Base-by-base conservation (phyloP, 2,888 invertebrate genomes). In the Drosophila sordidula region DNA sequence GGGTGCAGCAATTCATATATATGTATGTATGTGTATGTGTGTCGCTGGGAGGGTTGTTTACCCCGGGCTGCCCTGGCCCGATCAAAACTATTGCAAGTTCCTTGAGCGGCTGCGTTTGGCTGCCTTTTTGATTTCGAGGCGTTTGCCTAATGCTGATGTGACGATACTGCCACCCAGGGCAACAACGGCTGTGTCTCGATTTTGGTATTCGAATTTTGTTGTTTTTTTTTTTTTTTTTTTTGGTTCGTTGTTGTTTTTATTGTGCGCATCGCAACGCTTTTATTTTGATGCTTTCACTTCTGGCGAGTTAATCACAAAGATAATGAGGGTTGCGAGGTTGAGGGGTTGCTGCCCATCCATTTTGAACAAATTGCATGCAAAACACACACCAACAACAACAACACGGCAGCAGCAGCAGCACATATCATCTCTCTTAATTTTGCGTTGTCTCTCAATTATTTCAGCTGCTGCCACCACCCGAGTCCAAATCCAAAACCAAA, bases 51-150 rank as follows among this genome's bases (percentile, higher is more conserved):
- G 80, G 79, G 80, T 81, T 80, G 81, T 70, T 78, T 65, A 50
- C 44, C 36, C 58, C 32, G 11, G 3, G 39, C 9, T 29, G 32
- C 44, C 46, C 58, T 45, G 14, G 26, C 25, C 18, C 42, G 73
- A 73, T 69, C 55, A 70, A 45, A 73, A 72, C 73, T 74, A 76
- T 77, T 74, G 65, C 74, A 50, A 75, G 71, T 77, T 74, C 50
- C 57, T 63, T 66, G 73, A 56, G 32, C 32, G 6, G 72, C 75
- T 66, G 71, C 57, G 41, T 65, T 65, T 34, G 73, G 77, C 69
- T 90, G 90, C 90, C 90, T 91, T 91, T 91, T 91, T 91, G 90
- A 91, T 91, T 91, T 90, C 78, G 77, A 91, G 91, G 90, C 90
- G 90, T 90, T 90, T 87, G 83, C 80, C 82, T 89, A 89, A 89